These are phyloP conservation scores for Oncorhynchus nerka DNA, from an alignment of 2,113 vertebrate species.

Conservation along the genomic window DNA sequence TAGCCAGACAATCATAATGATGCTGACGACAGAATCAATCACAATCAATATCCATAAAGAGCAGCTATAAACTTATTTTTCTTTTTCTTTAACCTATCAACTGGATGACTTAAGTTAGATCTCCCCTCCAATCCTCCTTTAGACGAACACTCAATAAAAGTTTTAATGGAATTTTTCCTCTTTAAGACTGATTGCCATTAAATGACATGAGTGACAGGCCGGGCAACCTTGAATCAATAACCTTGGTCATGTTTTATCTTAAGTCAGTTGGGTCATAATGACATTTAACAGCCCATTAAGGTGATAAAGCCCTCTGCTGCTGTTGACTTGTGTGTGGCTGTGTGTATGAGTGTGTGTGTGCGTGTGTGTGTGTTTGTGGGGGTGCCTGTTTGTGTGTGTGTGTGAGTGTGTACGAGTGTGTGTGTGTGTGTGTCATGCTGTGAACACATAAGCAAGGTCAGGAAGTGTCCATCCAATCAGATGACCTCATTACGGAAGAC, in stretches of 20 bases:
- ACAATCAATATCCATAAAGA: slow-evolving; percentile 52
- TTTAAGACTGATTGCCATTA: slow-evolving; percentile 25
- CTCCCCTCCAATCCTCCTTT: slow-evolving; percentile 11
- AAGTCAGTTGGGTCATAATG: slow-evolving; percentile 52
- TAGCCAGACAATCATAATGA: slow-evolving; percentile 34
- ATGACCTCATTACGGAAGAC: neutral
- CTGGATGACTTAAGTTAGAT: neutral
- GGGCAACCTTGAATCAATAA: slow-evolving; percentile 49
- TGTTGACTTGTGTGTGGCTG: neutral
- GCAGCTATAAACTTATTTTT: slow-evolving; percentile 25
- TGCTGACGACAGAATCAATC: slow-evolving; percentile 51
- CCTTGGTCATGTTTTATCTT: slow-evolving; percentile 53
- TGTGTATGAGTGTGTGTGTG: no score
- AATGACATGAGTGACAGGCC: slow-evolving; percentile 23
- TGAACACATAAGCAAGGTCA: slow-evolving; percentile 21
- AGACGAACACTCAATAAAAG: slow-evolving; percentile 14
- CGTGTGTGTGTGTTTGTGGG: no score
- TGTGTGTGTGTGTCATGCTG: neutral
- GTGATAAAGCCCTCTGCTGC: slow-evolving; percentile 50
- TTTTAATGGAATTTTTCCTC: slow-evolving; percentile 7
- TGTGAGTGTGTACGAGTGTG: no score
- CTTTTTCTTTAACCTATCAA: slow-evolving; percentile 5
- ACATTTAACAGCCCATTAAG: slow-evolving; percentile 56
- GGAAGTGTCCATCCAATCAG: slow-evolving; percentile 23
- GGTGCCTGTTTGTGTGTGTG: no score